A percentile compares a stretch with the other conserved stretches of the same genome.
These are phyloP conservation scores for Pantherophis alleghaniensis DNA, from an alignment of 2,797 vertebrate genomes.

Conservation along the genomic window DNA sequence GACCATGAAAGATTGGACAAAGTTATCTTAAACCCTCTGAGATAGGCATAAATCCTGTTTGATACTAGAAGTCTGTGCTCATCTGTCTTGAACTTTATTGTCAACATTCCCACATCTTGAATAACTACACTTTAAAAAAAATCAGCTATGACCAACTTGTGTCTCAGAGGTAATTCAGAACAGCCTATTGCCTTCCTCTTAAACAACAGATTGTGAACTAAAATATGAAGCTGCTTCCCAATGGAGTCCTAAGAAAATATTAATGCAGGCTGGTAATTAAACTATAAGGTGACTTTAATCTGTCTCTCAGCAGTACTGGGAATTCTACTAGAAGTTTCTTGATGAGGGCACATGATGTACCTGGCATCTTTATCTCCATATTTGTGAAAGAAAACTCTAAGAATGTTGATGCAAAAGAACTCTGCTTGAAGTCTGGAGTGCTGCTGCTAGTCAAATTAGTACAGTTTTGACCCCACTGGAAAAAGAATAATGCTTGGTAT, in stretches of 20 bases:
- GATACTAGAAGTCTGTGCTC: background rate
- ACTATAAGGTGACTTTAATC: background rate
- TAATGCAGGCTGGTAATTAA: background rate
- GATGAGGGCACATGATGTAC: background rate
- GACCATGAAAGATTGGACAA: background rate
- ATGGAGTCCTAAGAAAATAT: background rate
- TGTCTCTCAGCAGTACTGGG: background rate
- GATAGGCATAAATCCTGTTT: background rate
- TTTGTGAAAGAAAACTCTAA: background rate
- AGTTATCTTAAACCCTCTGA: background rate
- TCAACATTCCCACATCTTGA: background rate
- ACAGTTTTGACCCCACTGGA: background rate
- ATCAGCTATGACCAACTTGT: background rate
- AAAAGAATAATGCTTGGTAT: background rate
- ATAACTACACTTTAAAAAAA: background rate
- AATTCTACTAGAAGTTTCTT: background rate
- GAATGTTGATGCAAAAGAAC: background rate
- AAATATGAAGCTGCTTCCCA: background rate
- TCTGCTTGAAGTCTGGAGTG: background rate
- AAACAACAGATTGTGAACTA: background rate
- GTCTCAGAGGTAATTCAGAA: background rate
- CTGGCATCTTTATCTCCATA: background rate
- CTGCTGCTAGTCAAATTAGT: background rate
- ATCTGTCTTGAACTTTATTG: background rate
- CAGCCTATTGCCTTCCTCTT: background rate